These are phyloP conservation scores for Triplophysa siluroides DNA, from an alignment of 2,113 vertebrate genomes.

Conservation along the genomic window DNA sequence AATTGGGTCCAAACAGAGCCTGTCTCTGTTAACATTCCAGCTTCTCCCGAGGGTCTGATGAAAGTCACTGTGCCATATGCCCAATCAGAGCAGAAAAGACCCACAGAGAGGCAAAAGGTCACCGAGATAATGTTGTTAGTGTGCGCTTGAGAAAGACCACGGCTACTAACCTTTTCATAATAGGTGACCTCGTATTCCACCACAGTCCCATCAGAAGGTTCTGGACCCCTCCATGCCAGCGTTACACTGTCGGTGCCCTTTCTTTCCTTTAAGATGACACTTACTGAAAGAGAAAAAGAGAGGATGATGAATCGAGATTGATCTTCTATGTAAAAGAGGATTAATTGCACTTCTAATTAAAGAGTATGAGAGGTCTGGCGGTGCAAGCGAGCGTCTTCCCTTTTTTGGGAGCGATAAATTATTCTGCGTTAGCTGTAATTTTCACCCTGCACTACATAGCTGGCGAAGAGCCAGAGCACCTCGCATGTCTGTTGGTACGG, in stretches of 20 bases:
- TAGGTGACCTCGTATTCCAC: constrained; percentile 69
- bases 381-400: constrained; percentile 3
- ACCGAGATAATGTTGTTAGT: not conserved
- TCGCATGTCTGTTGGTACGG: constrained; percentile 21
- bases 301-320: constrained; percentile 49
- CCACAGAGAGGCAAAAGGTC: constrained; percentile 33
- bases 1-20: constrained; percentile 37
- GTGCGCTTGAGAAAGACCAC: not conserved
- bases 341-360: constrained; percentile 58
- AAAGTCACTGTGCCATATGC: constrained; percentile 49
- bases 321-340: constrained; percentile 47
- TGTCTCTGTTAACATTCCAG: constrained; percentile 35
- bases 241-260: constrained; percentile 65
- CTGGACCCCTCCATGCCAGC: constrained; percentile 63
- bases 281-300: constrained; percentile 54
- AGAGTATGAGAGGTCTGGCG: constrained; percentile 41
- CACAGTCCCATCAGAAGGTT: constrained; percentile 56
- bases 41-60: constrained; percentile 47
- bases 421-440: constrained; percentile 52
- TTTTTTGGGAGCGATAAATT: constrained; percentile 48
- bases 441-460: constrained; percentile 18
- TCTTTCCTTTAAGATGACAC: constrained; percentile 65
- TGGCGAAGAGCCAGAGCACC: constrained; percentile 35
- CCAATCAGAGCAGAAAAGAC: constrained; percentile 19
- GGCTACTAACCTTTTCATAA: constrained; percentile 66